Conservation (phyloP, 2,888 invertebrate species). For the Eristalinus aeneus region DNA sequence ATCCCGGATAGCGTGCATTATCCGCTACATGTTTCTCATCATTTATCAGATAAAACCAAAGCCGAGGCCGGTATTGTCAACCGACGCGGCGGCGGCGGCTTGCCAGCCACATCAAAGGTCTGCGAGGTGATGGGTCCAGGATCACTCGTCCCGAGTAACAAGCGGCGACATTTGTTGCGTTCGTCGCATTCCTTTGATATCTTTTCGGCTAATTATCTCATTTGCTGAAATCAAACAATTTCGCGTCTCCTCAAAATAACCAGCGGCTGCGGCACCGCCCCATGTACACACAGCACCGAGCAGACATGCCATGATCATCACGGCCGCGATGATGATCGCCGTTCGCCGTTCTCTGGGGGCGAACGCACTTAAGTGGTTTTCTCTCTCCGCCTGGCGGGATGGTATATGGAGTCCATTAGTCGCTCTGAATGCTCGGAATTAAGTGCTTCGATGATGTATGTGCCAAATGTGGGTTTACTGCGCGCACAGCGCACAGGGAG, state of each 20-base stretch:
- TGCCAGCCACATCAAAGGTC: slow-evolving; percentile 60
- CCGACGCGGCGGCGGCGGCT: background rate
- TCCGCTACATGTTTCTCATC: slow-evolving; percentile 47
- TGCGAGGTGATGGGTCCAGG: slow-evolving; percentile 5
- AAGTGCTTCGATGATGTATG: slow-evolving; percentile 65
- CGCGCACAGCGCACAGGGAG: background rate
- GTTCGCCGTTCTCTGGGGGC: slow-evolving; percentile 46
- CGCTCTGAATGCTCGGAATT: slow-evolving; percentile 61
- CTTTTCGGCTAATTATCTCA: slow-evolving; percentile 70
- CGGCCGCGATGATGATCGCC: slow-evolving; percentile 31
- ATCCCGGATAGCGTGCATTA: slow-evolving; percentile 65
- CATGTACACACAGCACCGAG: background rate
- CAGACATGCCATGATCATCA: slow-evolving; percentile 29
- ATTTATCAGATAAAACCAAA: slow-evolving; percentile 44
- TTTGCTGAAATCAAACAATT: slow-evolving; percentile 71
- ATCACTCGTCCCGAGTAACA: slow-evolving; percentile 47
- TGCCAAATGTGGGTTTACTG: slow-evolving; percentile 41
- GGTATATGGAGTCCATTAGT: slow-evolving; percentile 59
- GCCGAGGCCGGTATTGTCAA: slow-evolving; percentile 62
- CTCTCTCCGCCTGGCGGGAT: slow-evolving; percentile 5
- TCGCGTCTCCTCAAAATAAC: slow-evolving; percentile 53
- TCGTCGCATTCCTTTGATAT: slow-evolving; percentile 59
- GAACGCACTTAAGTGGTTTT: slow-evolving; percentile 56
- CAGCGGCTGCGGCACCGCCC: slow-evolving; percentile 34
- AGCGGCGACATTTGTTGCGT: slow-evolving; percentile 49